phyloP scores from a whole-genome alignment of 2,797 vertebrate genomes.

The Falco cherrug region DNA sequence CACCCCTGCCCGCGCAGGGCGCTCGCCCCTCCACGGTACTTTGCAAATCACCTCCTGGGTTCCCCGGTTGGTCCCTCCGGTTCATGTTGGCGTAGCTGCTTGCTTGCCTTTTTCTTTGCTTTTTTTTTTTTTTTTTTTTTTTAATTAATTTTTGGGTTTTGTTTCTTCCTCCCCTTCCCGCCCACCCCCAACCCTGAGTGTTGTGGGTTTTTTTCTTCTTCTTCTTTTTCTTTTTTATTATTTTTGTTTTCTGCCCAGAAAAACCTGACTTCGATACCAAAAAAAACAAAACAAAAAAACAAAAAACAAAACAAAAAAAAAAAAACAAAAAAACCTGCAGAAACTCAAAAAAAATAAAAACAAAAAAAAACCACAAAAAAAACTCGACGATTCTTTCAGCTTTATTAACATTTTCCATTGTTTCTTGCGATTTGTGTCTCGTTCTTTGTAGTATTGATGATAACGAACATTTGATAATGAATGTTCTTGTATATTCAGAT shows the following conservation, averaged over 20 bases:
- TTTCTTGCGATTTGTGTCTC: slow-evolving; percentile 87
- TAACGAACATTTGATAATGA: slow-evolving; percentile 84
- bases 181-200: not conserved
- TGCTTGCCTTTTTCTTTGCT: slow-evolving; percentile 58
- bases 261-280: slow-evolving; percentile 90
- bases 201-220: slow-evolving; percentile 50
- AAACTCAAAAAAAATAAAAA: slow-evolving; percentile 74
- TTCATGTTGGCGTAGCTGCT: slow-evolving; percentile 34
- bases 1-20: not conserved
- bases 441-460: slow-evolving; percentile 84
- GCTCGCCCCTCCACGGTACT: not conserved
- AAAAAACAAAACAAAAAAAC: slow-evolving; percentile 77
- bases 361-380: slow-evolving; percentile 68
- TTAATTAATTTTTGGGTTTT: not conserved
- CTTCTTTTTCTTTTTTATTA: not conserved
- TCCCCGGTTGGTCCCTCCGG: not conserved
- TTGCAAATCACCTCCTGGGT: slow-evolving; percentile 2
- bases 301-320: slow-evolving; percentile 7
- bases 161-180: not conserved
- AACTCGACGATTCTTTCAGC: slow-evolving; percentile 82
- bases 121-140: not conserved
- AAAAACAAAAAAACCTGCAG: slow-evolving; percentile 83
- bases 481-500: slow-evolving; percentile 88
- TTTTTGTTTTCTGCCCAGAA: slow-evolving; percentile 80
- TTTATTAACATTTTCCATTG: slow-evolving; percentile 85